Evolutionary conservation across 2,797 vertebrate species (phyloP).

Genomic region (Enteromius viviparus): DNA sequence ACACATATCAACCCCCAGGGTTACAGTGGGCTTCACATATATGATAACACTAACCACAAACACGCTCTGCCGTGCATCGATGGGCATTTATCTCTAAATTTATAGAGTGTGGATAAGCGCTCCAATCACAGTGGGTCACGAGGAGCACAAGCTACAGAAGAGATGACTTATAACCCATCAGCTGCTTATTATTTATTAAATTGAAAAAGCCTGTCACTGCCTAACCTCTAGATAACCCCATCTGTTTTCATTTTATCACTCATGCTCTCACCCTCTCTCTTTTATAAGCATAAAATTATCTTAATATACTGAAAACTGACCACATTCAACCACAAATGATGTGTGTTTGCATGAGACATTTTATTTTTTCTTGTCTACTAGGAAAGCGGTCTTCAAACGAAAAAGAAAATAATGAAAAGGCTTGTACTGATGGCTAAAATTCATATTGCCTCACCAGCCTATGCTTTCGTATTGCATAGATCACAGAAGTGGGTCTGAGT

Average conservation of each 20-base stretch:
- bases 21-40: slow-evolving; percentile 4
- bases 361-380: neutral
- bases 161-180: slow-evolving; percentile 44
- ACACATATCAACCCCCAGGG: slow-evolving; percentile 23
- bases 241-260: slow-evolving; percentile 29
- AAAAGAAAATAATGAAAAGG: neutral
- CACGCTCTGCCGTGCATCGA: slow-evolving; percentile 8
- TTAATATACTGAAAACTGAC: slow-evolving; percentile 2
- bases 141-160: slow-evolving; percentile 31
- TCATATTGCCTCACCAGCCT: neutral
- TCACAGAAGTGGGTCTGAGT: slow-evolving; percentile 11
- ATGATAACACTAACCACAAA: slow-evolving; percentile 37
- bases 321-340: slow-evolving; percentile 6
- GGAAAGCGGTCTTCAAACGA: neutral
- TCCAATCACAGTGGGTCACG: slow-evolving; percentile 21
- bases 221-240: slow-evolving; percentile 39
- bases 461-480: neutral
- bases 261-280: neutral
- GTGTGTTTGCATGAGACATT: neutral
- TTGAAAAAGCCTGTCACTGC: slow-evolving; percentile 42
- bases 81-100: slow-evolving; percentile 47
- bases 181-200: slow-evolving; percentile 44
- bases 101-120: slow-evolving; percentile 41
- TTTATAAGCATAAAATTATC: slow-evolving; percentile 18
- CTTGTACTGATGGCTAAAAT: neutral